A percentile compares a stretch with the other conserved stretches of the same genome.
phyloP scores from a whole-genome alignment of 2,797 vertebrate species.

The Spondyliosoma cantharus region DNA sequence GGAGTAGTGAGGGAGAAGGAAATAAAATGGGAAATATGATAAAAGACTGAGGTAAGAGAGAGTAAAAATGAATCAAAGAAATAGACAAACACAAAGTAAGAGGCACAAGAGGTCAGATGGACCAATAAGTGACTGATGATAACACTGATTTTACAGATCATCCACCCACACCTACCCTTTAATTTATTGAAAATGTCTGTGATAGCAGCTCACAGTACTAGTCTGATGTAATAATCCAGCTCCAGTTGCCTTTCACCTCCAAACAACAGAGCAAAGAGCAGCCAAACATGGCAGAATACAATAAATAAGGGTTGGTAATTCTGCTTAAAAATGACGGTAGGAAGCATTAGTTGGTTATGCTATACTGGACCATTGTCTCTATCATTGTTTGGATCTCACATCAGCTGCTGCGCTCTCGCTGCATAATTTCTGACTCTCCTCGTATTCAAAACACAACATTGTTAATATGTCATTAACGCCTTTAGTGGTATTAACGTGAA shows the following conservation, averaged over 20 bases:
- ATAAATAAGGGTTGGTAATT: neutral
- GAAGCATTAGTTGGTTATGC: neutral
- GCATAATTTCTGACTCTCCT: neutral
- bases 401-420: neutral
- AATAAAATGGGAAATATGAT: conserved; percentile 66
- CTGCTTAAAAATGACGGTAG: neutral
- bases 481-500: neutral
- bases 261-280: neutral
- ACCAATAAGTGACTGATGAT: conserved; percentile 40
- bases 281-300: no score
- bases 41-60: conserved; percentile 47
- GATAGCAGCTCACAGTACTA: neutral
- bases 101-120: conserved; percentile 3
- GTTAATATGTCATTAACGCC: neutral
- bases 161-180: neutral
- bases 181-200: conserved; percentile 5
- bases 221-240: conserved; percentile 13
- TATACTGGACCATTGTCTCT: neutral
- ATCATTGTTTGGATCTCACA: neutral
- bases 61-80: conserved; percentile 55
- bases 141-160: conserved; percentile 30
- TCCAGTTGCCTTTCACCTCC: neutral
- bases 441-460: neutral
- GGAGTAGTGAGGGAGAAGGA: conserved; percentile 13
- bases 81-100: conserved; percentile 38